Evolutionary conservation across 2,113 vertebrate species (phyloP).

Genomic region (Fregata magnificens): DNA sequence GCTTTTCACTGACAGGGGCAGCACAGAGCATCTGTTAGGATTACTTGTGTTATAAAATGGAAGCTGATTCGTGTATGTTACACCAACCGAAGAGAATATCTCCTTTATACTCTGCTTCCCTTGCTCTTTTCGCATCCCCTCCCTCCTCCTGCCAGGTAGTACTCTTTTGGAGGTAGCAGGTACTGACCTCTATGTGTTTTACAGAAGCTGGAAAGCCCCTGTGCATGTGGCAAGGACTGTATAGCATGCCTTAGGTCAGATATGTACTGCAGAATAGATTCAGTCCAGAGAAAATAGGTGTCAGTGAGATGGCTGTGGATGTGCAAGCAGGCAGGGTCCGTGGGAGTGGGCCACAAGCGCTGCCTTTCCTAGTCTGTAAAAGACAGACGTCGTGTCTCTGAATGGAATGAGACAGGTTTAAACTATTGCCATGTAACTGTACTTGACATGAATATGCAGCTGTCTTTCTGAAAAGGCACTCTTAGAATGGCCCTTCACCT

Average conservation of each 20-base stretch:
- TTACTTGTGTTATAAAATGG: neutral
- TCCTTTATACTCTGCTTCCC: neutral
- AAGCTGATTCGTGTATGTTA: neutral
- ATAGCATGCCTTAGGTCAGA: fast-evolving
- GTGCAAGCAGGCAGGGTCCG: neutral
- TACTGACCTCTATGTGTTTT: neutral
- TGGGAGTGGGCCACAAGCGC: neutral
- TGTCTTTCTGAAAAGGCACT: neutral
- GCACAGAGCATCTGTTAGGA: neutral
- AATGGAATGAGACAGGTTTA: neutral
- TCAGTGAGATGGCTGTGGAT: neutral
- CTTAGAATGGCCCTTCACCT: neutral
- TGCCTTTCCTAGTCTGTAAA: neutral
- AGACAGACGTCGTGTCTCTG: neutral
- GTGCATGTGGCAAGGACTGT: neutral
- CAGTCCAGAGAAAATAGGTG: neutral
- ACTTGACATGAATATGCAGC: neutral
- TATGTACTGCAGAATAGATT: neutral
- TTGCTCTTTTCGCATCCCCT: neutral
- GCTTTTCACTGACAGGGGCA: neutral
- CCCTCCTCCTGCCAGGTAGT: neutral
- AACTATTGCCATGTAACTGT: neutral
- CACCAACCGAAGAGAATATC: neutral
- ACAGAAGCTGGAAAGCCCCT: neutral
- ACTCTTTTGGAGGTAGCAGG: neutral